Base-by-base conservation (phyloP, 1,140 invertebrate species). In the Hetaerina americana region DNA sequence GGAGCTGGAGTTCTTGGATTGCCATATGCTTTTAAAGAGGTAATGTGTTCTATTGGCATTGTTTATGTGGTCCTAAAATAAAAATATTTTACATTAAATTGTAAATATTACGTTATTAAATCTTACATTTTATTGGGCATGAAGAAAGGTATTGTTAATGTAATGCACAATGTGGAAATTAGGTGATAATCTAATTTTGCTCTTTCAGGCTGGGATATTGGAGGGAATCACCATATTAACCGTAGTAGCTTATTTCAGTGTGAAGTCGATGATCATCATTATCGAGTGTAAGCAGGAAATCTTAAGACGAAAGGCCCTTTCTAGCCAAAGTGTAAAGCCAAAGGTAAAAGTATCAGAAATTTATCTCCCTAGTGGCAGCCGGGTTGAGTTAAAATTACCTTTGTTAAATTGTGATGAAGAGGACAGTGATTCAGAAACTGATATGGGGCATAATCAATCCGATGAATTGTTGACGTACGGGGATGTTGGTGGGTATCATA, bases 1-100 rank as follows among this genome's bases (percentile, higher is more conserved):
- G 82, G 82, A 67, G 81, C 81, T 70, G 82, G 82, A 69, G 78
- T 83, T 69, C 73, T 83, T 22, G 82, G 82, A 26, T 72, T 83
- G 18, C 82, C 82, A 5, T 83, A 78, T 77, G 81, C 82, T 26
- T 83, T 82, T 72, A 83, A 82, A 76, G 80, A 83, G 79, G 81
- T 71, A 71, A 71, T n/a, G n/a, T n/a, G n/a, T n/a, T n/a, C n/a
- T n/a, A n/a, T n/a, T n/a, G n/a, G n/a, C n/a, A n/a, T n/a, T n/a
- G n/a, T n/a, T n/a, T n/a, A n/a, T n/a, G n/a, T n/a, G n/a, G n/a
- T n/a, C n/a, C n/a, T n/a, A n/a, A n/a, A n/a, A n/a, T n/a, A n/a
- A n/a, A n/a, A n/a, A n/a, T n/a, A n/a, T n/a, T n/a, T n/a, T n/a
- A n/a, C n/a, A n/a, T n/a, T n/a, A 71, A 22, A 24, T 69, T 66